These are phyloP conservation scores for Ptycholaimellus sp. DNA, from an alignment of 2,888 invertebrate species.

Conservation along the genomic window DNA sequence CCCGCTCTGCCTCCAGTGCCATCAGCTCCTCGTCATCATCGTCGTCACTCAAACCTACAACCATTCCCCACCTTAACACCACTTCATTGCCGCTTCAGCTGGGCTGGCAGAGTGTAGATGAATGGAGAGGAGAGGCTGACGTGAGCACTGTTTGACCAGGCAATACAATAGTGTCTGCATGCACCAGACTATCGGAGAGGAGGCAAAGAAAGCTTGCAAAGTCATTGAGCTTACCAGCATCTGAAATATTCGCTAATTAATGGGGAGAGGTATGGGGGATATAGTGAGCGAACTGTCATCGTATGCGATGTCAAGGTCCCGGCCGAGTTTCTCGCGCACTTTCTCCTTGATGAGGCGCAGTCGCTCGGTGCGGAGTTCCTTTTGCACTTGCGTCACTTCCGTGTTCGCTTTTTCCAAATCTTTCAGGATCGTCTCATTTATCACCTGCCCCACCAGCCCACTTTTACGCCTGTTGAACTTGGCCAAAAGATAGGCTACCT, in stretches of 20 bases:
- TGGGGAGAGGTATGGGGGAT: not conserved
- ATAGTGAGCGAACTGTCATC: constrained; percentile 12
- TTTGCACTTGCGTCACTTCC: constrained; percentile 27
- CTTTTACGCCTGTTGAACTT: too few species aligned
- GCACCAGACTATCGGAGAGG: too few species aligned
- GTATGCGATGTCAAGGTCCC: constrained; percentile 20
- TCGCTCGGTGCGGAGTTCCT: constrained; percentile 30
- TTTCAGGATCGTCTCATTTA: constrained; percentile 31
- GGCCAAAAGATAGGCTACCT: constrained; percentile 22
- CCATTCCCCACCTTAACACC: too few species aligned
- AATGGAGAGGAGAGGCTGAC: too few species aligned
- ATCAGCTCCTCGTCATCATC: constrained; percentile 22
- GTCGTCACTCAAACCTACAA: constrained; percentile 5
- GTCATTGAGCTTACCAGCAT: too few species aligned
- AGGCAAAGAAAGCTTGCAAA: too few species aligned
- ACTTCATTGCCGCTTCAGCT: too few species aligned
- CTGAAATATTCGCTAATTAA: not conserved
- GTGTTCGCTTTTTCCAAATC: constrained; percentile 30
- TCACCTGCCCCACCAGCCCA: too few species aligned
- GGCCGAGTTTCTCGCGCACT: constrained; percentile 23
- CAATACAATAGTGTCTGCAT: too few species aligned
- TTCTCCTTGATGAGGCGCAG: constrained; percentile 30
- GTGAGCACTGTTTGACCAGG: too few species aligned
- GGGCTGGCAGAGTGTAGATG: too few species aligned
- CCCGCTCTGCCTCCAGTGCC: constrained; percentile 22